Evolutionary conservation across 64 coral and sea anemone genomes (phyloP), one percentile per base, ranked within the genome.

Genomic region (Stichodactyla helianthus): DNA sequence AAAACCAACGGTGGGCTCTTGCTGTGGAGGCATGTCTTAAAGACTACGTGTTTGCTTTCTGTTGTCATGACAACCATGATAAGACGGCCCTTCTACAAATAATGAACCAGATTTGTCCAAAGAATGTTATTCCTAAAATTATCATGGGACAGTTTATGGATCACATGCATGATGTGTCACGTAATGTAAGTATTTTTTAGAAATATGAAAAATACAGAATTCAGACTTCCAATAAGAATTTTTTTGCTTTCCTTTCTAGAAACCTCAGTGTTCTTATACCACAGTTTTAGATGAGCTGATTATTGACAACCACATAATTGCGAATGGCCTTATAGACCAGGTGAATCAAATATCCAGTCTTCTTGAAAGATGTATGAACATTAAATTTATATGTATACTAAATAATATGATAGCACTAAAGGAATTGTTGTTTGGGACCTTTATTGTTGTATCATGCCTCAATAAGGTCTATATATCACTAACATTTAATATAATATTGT

Each of bases 241-340:
- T 31, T 31, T 44, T 44, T 44, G 35, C 35, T 53, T 15, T 52
- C 13, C 16, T 87, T 74, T 95, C 7, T 50, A 99, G 97, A 94
- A 87, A 52, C 97, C 97, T 20, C 52, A 85, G 10, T 95, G 93
- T 59, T 63, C 87, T 11, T 99, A 88, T 58, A 90, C 88, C 13
- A 86, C 97, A 25, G 86, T 95, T 10, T 59, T 99, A 18, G 97
- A 99, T 79, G 90, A 94, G 82, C 87, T 99, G 61, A 74, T 92
- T 10, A 93, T 95, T 83, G 91, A 95, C 61, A 90, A 91, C 56
- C 82, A 93, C 53, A 93, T 99, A 6, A 77, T 95, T 55, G 67
- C 93, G n/a, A 99, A 99, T 77, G 95, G 97, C 50, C 82, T 99
- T 23, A 94, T 99, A 88, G 97, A 99, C 83, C 97, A 99, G 90